Evolutionary conservation across 2,113 vertebrate species (phyloP).

Genomic region (Apaloderma vittatum): DNA sequence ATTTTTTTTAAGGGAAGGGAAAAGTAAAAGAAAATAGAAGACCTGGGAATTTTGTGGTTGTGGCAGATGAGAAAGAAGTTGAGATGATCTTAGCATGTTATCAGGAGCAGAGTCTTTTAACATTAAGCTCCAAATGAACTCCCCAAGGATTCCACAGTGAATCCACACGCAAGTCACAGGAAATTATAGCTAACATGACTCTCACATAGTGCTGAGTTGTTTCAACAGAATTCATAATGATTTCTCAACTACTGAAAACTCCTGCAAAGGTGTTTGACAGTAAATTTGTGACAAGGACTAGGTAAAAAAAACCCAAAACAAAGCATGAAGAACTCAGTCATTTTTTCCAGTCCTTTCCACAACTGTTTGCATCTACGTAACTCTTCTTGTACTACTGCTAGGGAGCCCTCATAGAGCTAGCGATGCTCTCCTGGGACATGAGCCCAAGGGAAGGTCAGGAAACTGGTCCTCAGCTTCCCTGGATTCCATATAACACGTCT

Average conservation of each 20-base stretch:
- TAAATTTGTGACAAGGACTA: background rate
- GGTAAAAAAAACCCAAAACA: background rate
- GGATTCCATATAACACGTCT: background rate
- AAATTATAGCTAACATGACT: background rate
- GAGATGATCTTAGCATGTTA: background rate
- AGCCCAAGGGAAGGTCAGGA: background rate
- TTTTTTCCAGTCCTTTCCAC: background rate
- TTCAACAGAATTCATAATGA: background rate
- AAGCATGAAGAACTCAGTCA: fast-evolving
- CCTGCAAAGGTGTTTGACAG: background rate
- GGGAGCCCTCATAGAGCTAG: background rate
- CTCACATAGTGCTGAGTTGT: background rate
- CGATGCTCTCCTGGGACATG: background rate
- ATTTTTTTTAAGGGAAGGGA: background rate
- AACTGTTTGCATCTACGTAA: background rate
- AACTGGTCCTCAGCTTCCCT: background rate
- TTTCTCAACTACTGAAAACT: background rate
- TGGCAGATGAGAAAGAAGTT: background rate
- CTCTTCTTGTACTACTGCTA: background rate
- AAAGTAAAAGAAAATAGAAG: fast-evolving
- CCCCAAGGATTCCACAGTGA: background rate
- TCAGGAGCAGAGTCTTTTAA: background rate
- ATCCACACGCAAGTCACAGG: background rate
- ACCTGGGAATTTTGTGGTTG: background rate
- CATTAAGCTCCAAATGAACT: background rate